Evolutionary conservation across 2,888 invertebrate species (phyloP), one percentile per base, ranked within the genome.

Genomic region (Calephelis perditalis): DNA sequence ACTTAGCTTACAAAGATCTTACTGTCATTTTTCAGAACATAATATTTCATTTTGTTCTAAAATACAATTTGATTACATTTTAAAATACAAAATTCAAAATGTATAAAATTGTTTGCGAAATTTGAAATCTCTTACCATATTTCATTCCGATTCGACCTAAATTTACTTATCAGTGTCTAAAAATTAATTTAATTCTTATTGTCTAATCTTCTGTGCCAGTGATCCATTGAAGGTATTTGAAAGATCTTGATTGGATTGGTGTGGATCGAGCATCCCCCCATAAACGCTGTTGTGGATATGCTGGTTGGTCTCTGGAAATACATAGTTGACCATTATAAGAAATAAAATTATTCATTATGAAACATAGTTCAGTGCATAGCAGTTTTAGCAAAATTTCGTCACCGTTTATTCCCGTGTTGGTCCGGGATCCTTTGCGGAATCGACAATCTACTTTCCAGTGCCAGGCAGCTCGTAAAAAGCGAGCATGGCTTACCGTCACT

Each of bases 221-320:
- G 66, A 91, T 87, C 84, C 91, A 90, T 73, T 91, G 91, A 26
- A 91, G 82, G 65, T 91, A 91, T 70, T 91, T 91, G 76, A 91
- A 91, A 44, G 91, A 91, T 70, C 91, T 79, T n/a, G 91, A 91
- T 69, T 91, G 91, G 59, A 91, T 74, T 2, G 91, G 91, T 61
- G 85, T 85, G 57, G 83, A 83, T 57, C 84, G 79, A 26, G 84
- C 71, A 47, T 86, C 86, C 57, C 76, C 75, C 69, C 79, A 76
- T 57, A 77, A 72, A 54, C 86, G 81, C 36, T 83, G 73, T 70
- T 84, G 84, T 65, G 81, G 83, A 70, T 82, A 82, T 44, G 69
- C 67, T 56, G 83, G 73, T 73, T 84, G 88, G 84, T 91, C 91
- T 81, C 91, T 91, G 86, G 68, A 89, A 88, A 49, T 37, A 47